Conservation (phyloP, 2,888 invertebrate genomes). For the Pogonocherus hispidulus region DNA sequence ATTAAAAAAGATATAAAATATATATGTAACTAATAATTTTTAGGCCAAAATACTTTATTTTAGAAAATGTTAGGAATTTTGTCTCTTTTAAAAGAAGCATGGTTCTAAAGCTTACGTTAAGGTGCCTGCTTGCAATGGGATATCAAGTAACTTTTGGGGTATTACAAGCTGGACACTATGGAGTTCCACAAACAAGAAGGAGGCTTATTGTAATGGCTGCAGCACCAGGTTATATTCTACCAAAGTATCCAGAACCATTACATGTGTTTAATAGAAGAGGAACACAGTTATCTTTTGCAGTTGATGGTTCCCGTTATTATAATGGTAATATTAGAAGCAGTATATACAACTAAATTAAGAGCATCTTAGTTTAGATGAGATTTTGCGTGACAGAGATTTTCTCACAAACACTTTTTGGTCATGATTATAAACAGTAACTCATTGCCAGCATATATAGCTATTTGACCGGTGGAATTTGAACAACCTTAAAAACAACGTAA, state of each 20-base stretch:
- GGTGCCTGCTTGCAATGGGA: constrained; percentile 85
- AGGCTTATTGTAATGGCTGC: constrained; percentile 83
- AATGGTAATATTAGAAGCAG: constrained; percentile 55
- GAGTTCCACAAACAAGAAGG: constrained; percentile 85
- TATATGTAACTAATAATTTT: constrained; percentile 28
- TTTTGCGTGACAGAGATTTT: no score
- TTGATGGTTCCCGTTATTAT: constrained; percentile 71
- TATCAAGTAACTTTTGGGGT: constrained; percentile 90
- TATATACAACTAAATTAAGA: not conserved
- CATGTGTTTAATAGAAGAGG: constrained; percentile 81
- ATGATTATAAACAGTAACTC: no score
- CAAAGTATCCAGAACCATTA: constrained; percentile 83
- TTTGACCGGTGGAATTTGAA: no score
- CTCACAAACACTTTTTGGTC: no score
- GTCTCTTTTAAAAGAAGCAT: constrained; percentile 85
- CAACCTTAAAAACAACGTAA: no score
- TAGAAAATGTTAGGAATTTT: constrained; percentile 91
- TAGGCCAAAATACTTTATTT: constrained; percentile 81
- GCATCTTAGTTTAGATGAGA: no score
- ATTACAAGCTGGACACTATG: constrained; percentile 89
- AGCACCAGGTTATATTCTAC: constrained; percentile 82
- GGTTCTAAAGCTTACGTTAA: constrained; percentile 84
- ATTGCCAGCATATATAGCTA: no score
- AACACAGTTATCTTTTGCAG: constrained; percentile 74
- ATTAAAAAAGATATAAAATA: no score